Evolutionary conservation across 2,797 vertebrate species (phyloP), one percentile per base, ranked within the genome.

Genomic region (Coilia nasus): DNA sequence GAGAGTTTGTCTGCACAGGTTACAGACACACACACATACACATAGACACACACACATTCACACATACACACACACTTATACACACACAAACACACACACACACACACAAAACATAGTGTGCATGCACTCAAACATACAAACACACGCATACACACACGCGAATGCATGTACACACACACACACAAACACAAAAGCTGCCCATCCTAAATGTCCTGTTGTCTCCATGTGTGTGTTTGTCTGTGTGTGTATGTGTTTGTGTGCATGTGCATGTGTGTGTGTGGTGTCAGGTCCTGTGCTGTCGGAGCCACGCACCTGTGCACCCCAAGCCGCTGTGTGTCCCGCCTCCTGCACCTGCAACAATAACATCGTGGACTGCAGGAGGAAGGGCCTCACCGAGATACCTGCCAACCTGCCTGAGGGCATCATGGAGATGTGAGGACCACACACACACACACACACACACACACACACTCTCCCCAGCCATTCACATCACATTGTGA

Each of bases 281-380:
- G 10, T 2, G 10, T 2, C 93, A 99, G 98, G 97, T 91, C 92
- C 96, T 0, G 93, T 94, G 47, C 93, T 94, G 92, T 91, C 95
- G 0, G 98, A 99, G 88, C 90, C 95, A 21, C 96, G 96, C 0
- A 93, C 97, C 0, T 99, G 98, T 91, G 96, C 94, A 10, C 97
- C 97, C 89, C 97, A 97, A 90, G 96, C 97, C 3, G 94, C 98
- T 23, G 94, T 97, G 56, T 99, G 98, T 89, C 98, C 98, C 0
- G 93, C 96, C 21, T 94, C 96, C 92, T 99, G 98, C 93, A 97
- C 95, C 90, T 99, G 98, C 91, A 99, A 98, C 93, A 99, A 98
- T 94, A 98, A 98, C 88, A 97, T 99, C 0, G 96, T 99, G 93
- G 98, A 99, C 93, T 99, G 98, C 91, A 95, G 98, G 54, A 97